Evolutionary conservation across 2,113 vertebrate genomes (phyloP), one percentile per base, ranked within the genome.

Genomic region (Phodopus roborovskii): DNA sequence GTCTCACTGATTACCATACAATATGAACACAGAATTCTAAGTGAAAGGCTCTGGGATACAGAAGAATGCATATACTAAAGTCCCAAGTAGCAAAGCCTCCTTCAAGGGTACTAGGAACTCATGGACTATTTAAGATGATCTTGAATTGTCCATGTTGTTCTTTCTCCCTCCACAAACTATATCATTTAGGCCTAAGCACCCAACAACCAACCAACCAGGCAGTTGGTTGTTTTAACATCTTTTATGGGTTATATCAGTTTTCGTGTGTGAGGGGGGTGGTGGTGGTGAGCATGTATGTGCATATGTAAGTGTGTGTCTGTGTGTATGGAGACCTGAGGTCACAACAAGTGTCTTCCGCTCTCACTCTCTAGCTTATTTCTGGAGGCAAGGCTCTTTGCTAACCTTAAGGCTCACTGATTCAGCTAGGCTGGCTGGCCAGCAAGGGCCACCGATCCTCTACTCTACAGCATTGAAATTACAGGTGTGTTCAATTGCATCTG

Each of bases 211-310:
- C 28, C 11, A 11, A 45, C 20, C 16, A 92, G 78, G 2, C 11
- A 50, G 9, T 88, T 88, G 90, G 70, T 60, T 77, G 86, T 90
- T 71, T 94, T 87, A 60, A 90, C 79, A 79, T 93, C 12, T 73
- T 73, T 50, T n/a, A 39, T 22, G 84, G 53, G 26, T 74, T 33
- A 48, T 19, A 85, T 48, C 26, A 45, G 9, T 45, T 45, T 64
- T 62, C n/a, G n/a, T n/a, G n/a, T n/a, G n/a, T n/a, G n/a, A n/a
- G n/a, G n/a, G n/a, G n/a, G n/a, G n/a, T n/a, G n/a, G n/a, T n/a
- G n/a, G n/a, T n/a, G n/a, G n/a, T 45, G 16, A 33, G 7, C 4
- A 6, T 19, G 36, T 62, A 30, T 30, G 13, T 30, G 26, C 4
- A 42, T 26, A 62, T 64, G 56, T n/a, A 83, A 83, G 24, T 42